Evolutionary conservation across 2,797 vertebrate genomes (phyloP), one percentile per base, ranked within the genome.

Genomic region (Sebastiscus albofasciatus): DNA sequence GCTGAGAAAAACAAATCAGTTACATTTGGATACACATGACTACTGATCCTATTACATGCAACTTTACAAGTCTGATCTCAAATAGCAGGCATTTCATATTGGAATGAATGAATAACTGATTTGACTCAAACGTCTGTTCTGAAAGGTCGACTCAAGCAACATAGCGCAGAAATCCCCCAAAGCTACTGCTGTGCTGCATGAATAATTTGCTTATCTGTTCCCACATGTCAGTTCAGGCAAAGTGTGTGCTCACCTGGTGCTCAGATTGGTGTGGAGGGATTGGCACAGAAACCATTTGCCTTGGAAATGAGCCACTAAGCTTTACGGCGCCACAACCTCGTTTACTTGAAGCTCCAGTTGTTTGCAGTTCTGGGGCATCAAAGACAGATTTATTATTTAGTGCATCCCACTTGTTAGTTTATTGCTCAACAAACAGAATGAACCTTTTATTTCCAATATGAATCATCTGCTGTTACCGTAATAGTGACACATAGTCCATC

Each of bases 251-350:
- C 42, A 60, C 72, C 54, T 82, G 56, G 31, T 61, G 42, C 72
- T 84, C 29, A 66, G 49, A 66, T 83, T 79, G 39, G 3, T 46
- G 18, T 14, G 9, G 36, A 33, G 24, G 13, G 55, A 33, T 75
- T 75, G 27, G 56, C 65, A 67, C n/a, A 58, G 31, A 64, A 72
- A 81, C 16, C 12, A 70, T 87, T 86, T 81, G 56, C 66, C 70
- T 72, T 72, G 60, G 34, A 84, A 91, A 81, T 75, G 2, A 66
- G 49, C 31, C 3, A 1, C 54, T 64, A 67, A 74, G 34, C 72
- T 66, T 72, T 52, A 52, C 1, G 22, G 22, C 12, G 8, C 42
- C 46, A 46, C 18, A 39, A 6, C 12, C 24, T 33, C 8, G 8
- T 27, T 39, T 49, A 26, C 36, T 39, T 42, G 2, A 70, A 73